Evolutionary conservation across 2,888 invertebrate species (phyloP).

Genomic region (Campopleginae sp.): DNA sequence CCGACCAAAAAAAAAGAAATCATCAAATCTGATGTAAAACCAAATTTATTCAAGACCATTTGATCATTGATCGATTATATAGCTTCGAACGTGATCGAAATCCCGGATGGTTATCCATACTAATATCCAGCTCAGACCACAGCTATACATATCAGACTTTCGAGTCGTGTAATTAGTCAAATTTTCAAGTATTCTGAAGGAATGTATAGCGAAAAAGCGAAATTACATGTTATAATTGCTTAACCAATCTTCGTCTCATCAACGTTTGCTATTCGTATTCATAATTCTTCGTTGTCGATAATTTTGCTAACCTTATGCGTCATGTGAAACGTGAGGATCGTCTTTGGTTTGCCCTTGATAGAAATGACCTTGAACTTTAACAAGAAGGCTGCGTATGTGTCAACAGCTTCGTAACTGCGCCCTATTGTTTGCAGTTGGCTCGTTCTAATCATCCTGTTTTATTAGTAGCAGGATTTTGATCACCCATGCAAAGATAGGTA

Average conservation of each 20-base stretch:
- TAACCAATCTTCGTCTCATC: slow-evolving; percentile 50
- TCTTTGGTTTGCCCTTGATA: background rate
- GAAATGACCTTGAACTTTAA: slow-evolving; percentile 5
- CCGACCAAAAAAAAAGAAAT: slow-evolving; percentile 54
- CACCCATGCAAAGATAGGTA: slow-evolving; percentile 23
- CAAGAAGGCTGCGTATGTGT: background rate
- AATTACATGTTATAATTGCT: slow-evolving; percentile 44
- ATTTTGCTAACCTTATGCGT: slow-evolving; percentile 11
- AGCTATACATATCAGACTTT: background rate
- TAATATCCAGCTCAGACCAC: background rate
- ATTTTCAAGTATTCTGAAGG: background rate
- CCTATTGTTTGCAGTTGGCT: slow-evolving; percentile 57
- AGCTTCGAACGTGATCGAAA: background rate
- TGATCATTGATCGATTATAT: slow-evolving; percentile 8
- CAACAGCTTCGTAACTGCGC: slow-evolving; percentile 40
- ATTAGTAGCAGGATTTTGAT: slow-evolving; percentile 36
- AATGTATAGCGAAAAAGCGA: background rate
- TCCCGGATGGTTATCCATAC: background rate
- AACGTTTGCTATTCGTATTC: slow-evolving; percentile 2
- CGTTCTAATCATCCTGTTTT: slow-evolving; percentile 6
- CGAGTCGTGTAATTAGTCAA: background rate
- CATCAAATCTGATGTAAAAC: slow-evolving; percentile 63
- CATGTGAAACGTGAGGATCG: slow-evolving; percentile 12
- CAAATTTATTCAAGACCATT: slow-evolving; percentile 64
- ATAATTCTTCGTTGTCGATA: slow-evolving; percentile 5